phyloP scores from a whole-genome alignment of 2,888 invertebrate species.

The Neria commutata region DNA sequence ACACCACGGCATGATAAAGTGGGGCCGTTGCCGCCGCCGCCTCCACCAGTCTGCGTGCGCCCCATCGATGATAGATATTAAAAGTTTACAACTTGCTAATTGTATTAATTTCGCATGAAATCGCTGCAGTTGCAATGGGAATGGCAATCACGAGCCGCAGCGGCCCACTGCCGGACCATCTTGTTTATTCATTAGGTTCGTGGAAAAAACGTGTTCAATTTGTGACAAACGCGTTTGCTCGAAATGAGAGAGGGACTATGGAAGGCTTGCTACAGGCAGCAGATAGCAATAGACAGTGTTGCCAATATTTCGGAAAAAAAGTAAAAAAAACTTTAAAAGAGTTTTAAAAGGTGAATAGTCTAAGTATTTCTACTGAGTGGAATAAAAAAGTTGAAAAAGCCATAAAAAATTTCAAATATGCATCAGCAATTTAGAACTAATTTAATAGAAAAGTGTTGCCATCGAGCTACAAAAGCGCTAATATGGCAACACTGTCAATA shows the following conservation, averaged over 20 bases:
- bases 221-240: constrained; percentile 51
- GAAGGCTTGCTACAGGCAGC: no score
- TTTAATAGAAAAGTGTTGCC: no score
- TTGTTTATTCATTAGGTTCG: constrained; percentile 57
- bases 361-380: no score
- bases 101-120: constrained; percentile 48
- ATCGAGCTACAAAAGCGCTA: no score
- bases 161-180: constrained; percentile 2
- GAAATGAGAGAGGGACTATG: background rate
- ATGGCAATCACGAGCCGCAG: constrained; percentile 3
- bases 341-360: no score
- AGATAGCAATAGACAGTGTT: no score
- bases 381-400: no score
- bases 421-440: no score
- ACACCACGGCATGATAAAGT: constrained; percentile 12
- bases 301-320: no score
- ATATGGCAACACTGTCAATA: no score
- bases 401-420: no score
- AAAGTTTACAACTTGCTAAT: constrained; percentile 55
- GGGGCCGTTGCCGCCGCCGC: background rate
- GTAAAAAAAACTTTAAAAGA: no score
- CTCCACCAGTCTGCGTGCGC: background rate
- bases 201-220: constrained; percentile 59
- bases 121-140: constrained; percentile 28
- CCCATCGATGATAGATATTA: constrained; percentile 42